Evolutionary conservation across 1,140 invertebrate genomes (phyloP), one percentile per base, ranked within the genome.

Genomic region (Drosophila murphyi): DNA sequence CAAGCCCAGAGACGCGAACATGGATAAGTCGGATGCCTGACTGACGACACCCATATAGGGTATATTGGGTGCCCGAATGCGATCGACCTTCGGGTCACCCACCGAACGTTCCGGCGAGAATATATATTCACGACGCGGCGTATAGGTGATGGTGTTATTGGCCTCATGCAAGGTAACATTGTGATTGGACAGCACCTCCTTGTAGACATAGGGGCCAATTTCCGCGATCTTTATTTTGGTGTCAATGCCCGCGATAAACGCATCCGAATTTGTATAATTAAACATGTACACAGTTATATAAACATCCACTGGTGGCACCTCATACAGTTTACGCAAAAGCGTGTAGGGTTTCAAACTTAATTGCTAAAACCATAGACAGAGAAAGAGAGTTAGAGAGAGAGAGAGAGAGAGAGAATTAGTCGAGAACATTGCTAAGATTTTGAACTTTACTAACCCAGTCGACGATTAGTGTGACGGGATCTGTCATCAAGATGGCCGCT

Each of bases 201-300:
- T 95, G 93, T 97, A 98, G 10, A 96, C 95, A 90, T 97, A 98
- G 0, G 97, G 97, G 0, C 97, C 97, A 28, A 96, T 92, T 94
- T 98, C 96, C 72, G 95, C 68, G 2, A 98, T 67, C 63, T 93
- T 94, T 2, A 98, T 92, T 79, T 96, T 96, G 50, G 93, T 82
- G 54, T 96, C 96, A 20, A 94, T 93, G 12, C 95, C 95, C 0
- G 92, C 93, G 3, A 95, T 80, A 92, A 98, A 97, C 51, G 94
- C 94, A 0, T 95, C 93, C 0, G 94, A 91, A 92, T 98, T 98
- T 0, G 96, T 97, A 4, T 98, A 94, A 89, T 98, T 97, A 90
- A 98, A 98, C 75, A 98, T 93, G 83, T 96, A 98, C 0, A 97
- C 93, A 54, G 95, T 95, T 3, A 97, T 91, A 60, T 94, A 95